Evolutionary conservation across 1,140 invertebrate species (phyloP).

Genomic region (Cyphomyrmex costatus): DNA sequence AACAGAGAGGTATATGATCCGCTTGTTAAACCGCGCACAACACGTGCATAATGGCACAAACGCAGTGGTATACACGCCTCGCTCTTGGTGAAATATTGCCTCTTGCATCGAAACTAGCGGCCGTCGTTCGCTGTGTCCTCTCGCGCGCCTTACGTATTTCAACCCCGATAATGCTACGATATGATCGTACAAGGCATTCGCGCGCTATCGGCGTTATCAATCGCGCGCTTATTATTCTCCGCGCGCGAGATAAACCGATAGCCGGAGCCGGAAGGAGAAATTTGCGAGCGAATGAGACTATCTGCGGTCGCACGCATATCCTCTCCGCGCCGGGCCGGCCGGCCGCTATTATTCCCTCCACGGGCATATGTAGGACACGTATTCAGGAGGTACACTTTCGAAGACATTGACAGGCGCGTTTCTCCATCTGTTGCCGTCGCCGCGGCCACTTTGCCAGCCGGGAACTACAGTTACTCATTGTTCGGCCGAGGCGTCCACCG

Average conservation of each 20-base stretch:
- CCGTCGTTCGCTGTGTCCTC: background rate
- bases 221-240: constrained; percentile 39
- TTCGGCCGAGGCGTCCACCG: constrained; percentile 35
- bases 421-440: constrained; percentile 83
- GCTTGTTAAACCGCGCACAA: constrained; percentile 74
- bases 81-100: constrained; percentile 21
- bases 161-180: constrained; percentile 11
- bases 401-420: constrained; percentile 80
- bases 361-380: constrained; percentile 84
- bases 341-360: constrained; percentile 85
- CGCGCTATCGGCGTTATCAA: constrained; percentile 40
- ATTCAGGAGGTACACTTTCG: constrained; percentile 82
- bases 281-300: constrained; percentile 68
- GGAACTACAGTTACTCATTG: constrained; percentile 77
- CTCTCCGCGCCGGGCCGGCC: constrained; percentile 61
- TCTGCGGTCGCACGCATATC: constrained; percentile 80
- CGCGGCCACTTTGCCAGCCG: constrained; percentile 40
- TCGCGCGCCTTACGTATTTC: background rate
- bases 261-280: constrained; percentile 64
- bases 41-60: constrained; percentile 48
- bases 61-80: background rate
- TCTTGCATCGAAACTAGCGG: background rate
- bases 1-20: constrained; percentile 82
- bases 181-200: constrained; percentile 10
- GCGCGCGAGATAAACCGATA: constrained; percentile 28